Percentiles rank a stretch among this genome's conserved stretches.
phyloP scores from a whole-genome alignment of 2,113 vertebrate species.

The Theristicus caerulescens region DNA sequence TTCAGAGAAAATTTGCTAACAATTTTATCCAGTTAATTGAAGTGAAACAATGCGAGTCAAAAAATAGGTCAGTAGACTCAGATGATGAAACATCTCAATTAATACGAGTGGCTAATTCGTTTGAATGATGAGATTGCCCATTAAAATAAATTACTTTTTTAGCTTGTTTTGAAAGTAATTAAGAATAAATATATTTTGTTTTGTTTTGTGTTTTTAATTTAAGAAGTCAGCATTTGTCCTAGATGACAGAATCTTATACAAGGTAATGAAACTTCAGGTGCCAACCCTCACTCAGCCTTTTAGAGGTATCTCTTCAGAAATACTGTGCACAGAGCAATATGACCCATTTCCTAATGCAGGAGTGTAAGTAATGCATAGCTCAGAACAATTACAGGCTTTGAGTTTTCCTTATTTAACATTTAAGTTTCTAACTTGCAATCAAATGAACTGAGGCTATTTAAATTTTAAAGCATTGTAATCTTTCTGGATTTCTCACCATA shows the following conservation, averaged over 20 bases:
- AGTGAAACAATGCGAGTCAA: background rate
- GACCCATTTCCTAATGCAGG: background rate
- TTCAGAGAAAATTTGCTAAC: background rate
- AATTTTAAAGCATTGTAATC: background rate
- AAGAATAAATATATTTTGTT: background rate
- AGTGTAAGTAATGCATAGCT: background rate
- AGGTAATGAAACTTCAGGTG: background rate
- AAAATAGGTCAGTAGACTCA: background rate
- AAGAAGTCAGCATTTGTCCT: background rate
- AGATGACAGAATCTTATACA: background rate
- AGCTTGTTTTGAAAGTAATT: background rate
- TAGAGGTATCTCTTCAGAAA: background rate
- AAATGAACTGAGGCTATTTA: background rate
- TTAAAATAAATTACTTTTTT: background rate
- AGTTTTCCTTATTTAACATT: background rate
- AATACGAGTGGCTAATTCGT: background rate
- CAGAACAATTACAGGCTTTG: background rate
- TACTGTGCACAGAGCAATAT: background rate
- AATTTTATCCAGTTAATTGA: background rate
- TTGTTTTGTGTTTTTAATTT: background rate
- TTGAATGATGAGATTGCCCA: background rate
- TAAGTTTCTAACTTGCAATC: background rate
- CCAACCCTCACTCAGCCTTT: background rate
- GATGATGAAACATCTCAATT: background rate
- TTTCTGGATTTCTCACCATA: background rate